A percentile compares a stretch with the other conserved stretches of the same genome.
phyloP scores from a whole-genome alignment of 2,797 vertebrate species.

The Sandelia bainsii region DNA sequence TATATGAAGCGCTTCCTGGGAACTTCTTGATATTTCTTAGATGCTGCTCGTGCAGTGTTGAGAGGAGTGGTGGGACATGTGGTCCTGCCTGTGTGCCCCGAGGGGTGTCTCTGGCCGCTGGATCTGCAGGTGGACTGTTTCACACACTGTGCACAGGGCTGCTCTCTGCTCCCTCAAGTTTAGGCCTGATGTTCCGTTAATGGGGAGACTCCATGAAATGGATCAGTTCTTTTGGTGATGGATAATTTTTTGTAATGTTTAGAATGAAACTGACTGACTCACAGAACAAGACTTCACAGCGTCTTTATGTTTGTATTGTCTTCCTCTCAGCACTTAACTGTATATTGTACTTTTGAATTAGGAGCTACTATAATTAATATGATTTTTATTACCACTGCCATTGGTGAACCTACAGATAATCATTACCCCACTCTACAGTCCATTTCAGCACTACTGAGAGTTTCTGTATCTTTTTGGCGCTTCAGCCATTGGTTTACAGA shows the following conservation, averaged over 20 bases:
- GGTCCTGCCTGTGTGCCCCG: constrained; percentile 12
- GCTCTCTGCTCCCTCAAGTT: constrained; percentile 27
- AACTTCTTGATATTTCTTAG: constrained; percentile 17
- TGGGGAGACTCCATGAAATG: constrained; percentile 1
- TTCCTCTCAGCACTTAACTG: constrained; percentile 4
- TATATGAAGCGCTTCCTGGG: constrained; percentile 21
- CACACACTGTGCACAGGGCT: background rate
- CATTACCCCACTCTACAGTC: background rate
- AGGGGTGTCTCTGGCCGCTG: constrained; percentile 16
- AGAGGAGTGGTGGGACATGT: constrained; percentile 40
- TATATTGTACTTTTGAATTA: background rate
- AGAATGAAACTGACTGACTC: background rate
- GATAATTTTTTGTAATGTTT: constrained; percentile 4
- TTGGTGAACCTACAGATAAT: background rate
- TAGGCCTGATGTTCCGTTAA: constrained; percentile 12
- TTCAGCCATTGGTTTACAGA: constrained; percentile 6
- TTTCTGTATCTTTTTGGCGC: background rate
- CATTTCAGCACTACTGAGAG: background rate
- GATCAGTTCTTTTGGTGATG: background rate
- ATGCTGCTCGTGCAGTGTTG: constrained; percentile 22
- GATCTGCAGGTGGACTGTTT: constrained; percentile 20
- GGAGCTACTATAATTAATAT: constrained; percentile 1
- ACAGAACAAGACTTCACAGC: background rate
- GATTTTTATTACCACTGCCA: background rate
- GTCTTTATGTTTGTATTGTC: background rate